Evolutionary conservation across 2,888 invertebrate genomes (phyloP), one percentile per base, ranked within the genome.

Genomic region (Hirtodrosophila confusa): DNA sequence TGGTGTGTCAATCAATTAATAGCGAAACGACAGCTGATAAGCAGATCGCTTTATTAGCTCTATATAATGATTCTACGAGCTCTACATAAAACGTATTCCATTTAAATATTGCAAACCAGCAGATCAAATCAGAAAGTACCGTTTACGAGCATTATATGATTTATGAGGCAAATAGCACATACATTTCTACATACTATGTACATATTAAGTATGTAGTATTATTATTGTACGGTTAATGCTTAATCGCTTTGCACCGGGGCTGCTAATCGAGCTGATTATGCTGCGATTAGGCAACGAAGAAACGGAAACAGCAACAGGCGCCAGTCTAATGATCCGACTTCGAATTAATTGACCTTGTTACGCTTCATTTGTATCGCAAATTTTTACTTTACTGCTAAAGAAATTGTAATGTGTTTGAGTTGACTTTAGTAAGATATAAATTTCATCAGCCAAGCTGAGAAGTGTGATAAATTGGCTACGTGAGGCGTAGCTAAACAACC

Each of bases 1-100:
- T 44, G 54, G 56, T 40, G 68, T 62, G 70, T 67, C 75, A 80
- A 85, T 75, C 73, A 73, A 58, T 69, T 58, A 78, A 73, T 37
- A 51, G 45, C 62, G 43, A 64, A 69, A 67, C 64, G 69, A 60
- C 36, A 62, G 75, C 75, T 68, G 83, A 80, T 80, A 80, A 82
- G 58, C 31, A 40, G 44, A 48, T 41, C 45, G 23, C 50, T 40
- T 33, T 5, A n/a, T 36, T 11, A 36, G 50, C 60, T 23, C 41
- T 35, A 79, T 41, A 5, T 54, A 61, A 58, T 51, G 31, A 43
- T 29, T 66, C 41, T 49, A 64, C 50, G 62, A 53, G 55, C 37
- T 37, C 39, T 39, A 65, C 50, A 62, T 57, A 43, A 49, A 69
- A 51, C 50, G 55, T 55, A 53, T 54, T 44, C 33, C 37, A 51